A percentile compares a stretch with the other conserved stretches of the same genome.
Evolutionary conservation across 1,140 invertebrate species (phyloP).

Genomic region (Thereuonema tuberculata): DNA sequence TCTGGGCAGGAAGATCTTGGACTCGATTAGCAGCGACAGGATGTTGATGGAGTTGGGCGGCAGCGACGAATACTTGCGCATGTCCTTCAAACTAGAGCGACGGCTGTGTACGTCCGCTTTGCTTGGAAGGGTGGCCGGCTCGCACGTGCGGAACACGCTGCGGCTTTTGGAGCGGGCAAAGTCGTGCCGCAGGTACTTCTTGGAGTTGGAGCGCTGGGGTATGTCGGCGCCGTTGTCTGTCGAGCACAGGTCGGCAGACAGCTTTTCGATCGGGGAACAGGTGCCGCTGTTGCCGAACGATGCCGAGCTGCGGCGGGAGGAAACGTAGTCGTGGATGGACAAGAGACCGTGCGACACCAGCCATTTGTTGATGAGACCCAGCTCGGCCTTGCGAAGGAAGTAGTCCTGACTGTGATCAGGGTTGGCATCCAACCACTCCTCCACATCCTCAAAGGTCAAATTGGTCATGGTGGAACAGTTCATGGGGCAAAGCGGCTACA

Average conservation of each 20-base stretch:
- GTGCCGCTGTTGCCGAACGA: constrained; percentile 21
- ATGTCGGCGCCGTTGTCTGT: neutral
- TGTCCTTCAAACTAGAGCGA: constrained; percentile 32
- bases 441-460: constrained; percentile 25
- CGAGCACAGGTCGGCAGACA: neutral
- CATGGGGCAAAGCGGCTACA: too few relatives aligned
- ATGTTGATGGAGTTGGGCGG: constrained; percentile 36
- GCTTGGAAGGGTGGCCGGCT: constrained; percentile 16
- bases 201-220: constrained; percentile 33
- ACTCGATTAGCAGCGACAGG: constrained; percentile 37
- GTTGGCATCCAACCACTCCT: constrained; percentile 37
- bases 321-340: constrained; percentile 28
- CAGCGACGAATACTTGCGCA: constrained; percentile 33
- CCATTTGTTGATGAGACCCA: constrained; percentile 37
- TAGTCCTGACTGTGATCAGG: constrained; percentile 34
- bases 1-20: constrained; percentile 33
- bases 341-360: constrained; percentile 35
- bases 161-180: constrained; percentile 37
- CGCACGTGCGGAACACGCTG: constrained; percentile 35
- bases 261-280: constrained; percentile 23
- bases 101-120: constrained; percentile 22
- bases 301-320: constrained; percentile 16
- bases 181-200: constrained; percentile 37
- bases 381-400: constrained; percentile 36
- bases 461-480: constrained; percentile 12